Percentiles rank a stretch among this genome's conserved stretches.
phyloP scores from a whole-genome alignment of 2,797 vertebrate genomes.

The Microhierax caerulescens region DNA sequence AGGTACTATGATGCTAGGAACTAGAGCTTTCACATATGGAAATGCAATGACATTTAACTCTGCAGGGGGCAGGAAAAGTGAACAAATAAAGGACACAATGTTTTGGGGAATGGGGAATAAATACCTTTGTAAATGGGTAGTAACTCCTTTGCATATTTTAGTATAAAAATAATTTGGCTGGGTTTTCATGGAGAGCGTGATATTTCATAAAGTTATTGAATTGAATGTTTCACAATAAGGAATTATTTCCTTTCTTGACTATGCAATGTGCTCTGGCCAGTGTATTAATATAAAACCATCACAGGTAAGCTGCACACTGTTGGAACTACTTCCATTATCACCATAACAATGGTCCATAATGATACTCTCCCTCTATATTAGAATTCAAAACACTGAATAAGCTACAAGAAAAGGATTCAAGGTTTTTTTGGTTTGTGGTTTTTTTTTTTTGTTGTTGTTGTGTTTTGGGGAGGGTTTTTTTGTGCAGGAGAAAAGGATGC shows the following conservation, averaged over 20 bases:
- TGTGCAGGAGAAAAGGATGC: background rate
- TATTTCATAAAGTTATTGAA: background rate
- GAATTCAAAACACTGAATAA: constrained; percentile 16
- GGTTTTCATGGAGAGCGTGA: background rate
- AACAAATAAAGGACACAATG: background rate
- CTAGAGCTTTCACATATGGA: background rate
- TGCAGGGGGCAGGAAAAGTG: background rate
- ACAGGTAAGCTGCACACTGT: background rate
- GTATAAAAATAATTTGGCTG: background rate
- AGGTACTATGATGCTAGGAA: background rate
- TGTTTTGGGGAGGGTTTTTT: background rate
- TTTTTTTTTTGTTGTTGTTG: no score
- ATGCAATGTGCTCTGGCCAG: background rate
- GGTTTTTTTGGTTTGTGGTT: no score
- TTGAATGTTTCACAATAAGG: background rate
- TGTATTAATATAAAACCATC: background rate
- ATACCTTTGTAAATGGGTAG: background rate
- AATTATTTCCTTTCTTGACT: background rate
- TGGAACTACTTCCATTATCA: background rate
- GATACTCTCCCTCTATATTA: background rate
- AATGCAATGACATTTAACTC: background rate
- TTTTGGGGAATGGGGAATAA: background rate
- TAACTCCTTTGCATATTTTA: background rate
- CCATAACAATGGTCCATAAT: background rate
- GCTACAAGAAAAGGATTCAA: background rate